Evolutionary conservation across 2,113 vertebrate species (phyloP).

Genomic region (Bos javanicus): DNA sequence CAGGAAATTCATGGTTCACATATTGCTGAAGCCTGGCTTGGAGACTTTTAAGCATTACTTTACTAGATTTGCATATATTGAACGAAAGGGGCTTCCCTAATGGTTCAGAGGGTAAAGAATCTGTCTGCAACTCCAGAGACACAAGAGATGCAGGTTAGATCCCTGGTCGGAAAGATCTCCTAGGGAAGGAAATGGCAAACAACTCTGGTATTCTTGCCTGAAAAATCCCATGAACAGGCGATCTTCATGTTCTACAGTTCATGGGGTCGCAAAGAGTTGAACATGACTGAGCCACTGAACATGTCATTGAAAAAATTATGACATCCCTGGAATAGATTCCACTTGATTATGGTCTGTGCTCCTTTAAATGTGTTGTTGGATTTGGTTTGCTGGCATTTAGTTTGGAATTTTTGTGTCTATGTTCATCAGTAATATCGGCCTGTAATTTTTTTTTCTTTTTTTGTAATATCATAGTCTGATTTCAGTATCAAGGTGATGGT

Average conservation of each 20-base stretch:
- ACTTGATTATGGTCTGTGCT: not conserved
- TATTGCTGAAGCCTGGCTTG: too few species aligned
- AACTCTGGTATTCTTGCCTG: not conserved
- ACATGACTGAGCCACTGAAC: not conserved
- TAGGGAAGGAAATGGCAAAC: not conserved
- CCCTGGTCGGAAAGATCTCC: not conserved
- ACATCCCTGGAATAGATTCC: not conserved
- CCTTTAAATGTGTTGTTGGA: not conserved
- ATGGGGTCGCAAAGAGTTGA: not conserved
- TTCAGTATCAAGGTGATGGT: not conserved
- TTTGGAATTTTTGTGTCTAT: not conserved
- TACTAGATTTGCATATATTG: not conserved
- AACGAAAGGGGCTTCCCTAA: not conserved
- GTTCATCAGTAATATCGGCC: not conserved
- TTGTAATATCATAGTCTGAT: not conserved
- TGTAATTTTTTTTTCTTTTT: not conserved
- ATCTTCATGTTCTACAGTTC: not conserved
- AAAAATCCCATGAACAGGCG: not conserved
- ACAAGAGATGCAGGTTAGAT: not conserved
- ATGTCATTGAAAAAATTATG: not conserved
- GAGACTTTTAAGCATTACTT: too few species aligned
- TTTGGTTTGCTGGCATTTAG: not conserved
- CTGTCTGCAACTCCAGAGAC: not conserved
- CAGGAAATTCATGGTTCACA: too few species aligned
- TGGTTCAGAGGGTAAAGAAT: not conserved